Evolutionary conservation across 2,888 invertebrate species (phyloP), one percentile per base, ranked within the genome.

Genomic region (Stenchaetothrips biformis): DNA sequence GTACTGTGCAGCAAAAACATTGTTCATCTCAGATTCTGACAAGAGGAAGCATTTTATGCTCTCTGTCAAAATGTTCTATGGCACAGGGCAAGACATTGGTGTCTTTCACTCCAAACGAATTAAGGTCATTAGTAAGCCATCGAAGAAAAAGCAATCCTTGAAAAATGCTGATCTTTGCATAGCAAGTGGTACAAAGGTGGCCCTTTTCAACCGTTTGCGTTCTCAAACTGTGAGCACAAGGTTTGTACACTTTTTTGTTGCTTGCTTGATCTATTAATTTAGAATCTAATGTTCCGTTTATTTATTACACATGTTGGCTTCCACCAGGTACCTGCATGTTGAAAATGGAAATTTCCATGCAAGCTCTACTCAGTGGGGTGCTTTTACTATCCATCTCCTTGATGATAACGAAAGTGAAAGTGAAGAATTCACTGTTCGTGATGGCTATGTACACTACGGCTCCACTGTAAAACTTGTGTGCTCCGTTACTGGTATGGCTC

Each of bases 121-220:
- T 86, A 99, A 99, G 91, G 99, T 99, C 84, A 99, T 99, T 87
- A 99, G 99, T 81, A 99, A 99, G 87, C 99, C 99, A 80, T 99
- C 99, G 83, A 99, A 99, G 88, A 99, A 99, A 90, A 99, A 99
- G 87, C 99, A 99, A 87, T 98, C 98, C 16, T 89, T 99, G 83
- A 99, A 99, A 87, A 99, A 99, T 89, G 98, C 99, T 48, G 99
- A 99, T 88, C 91, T 99, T 85, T 99, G 99, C 89, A 99, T 99
- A 87, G 98, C 98, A 81, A 98, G 98, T 88, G 99, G 99, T 83
- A 98, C 99, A 78, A 98, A 98, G 89, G 98, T 99, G 82, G 99
- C 99, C 78, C 89, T 99, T 81, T 99, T 99, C 88, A 99, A 99
- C 89, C 92, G 99, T 82, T 90, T 99, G 83, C 92, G 99, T 84